These are phyloP conservation scores for Orthosia gothica DNA, from an alignment of 2,888 invertebrate species.

Conservation along the genomic window DNA sequence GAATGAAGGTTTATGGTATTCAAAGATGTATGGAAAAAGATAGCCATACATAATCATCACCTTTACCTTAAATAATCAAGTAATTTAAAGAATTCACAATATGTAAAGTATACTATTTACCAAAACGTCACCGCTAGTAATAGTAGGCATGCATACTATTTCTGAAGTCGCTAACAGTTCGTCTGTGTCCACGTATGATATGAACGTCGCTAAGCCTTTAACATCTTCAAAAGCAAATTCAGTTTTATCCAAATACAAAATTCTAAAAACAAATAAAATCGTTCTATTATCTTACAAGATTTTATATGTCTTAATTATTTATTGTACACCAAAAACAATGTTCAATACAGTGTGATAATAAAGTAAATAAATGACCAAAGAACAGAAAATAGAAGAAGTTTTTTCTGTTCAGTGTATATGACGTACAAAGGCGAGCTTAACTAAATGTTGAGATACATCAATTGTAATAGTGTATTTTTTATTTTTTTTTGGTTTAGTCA, in stretches of 20 bases:
- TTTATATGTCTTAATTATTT: too few species aligned
- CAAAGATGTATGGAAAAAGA: background rate
- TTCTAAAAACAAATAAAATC: conserved; percentile 17
- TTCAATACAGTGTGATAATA: too few species aligned
- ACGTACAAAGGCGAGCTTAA: too few species aligned
- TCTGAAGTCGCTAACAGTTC: conserved; percentile 79
- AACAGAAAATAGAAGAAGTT: too few species aligned
- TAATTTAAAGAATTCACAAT: background rate
- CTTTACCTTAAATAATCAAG: background rate
- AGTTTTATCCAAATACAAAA: conserved; percentile 37
- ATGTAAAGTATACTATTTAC: conserved; percentile 14
- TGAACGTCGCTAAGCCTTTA: conserved; percentile 74
- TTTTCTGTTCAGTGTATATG: too few species aligned
- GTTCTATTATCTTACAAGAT: background rate
- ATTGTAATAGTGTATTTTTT: too few species aligned
- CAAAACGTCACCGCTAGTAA: conserved; percentile 42
- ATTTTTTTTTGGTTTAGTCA: too few species aligned
- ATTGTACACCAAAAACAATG: too few species aligned
- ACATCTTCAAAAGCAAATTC: conserved; percentile 18
- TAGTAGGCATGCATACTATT: conserved; percentile 75
- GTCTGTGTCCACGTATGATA: conserved; percentile 75
- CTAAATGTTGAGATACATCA: too few species aligned
- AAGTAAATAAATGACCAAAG: too few species aligned
- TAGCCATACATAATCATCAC: background rate
- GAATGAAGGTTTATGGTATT: background rate